A percentile compares a stretch with the other conserved stretches of the same genome.
Evolutionary conservation across 2,113 vertebrate genomes (phyloP).

Genomic region (Nettapus auritus): DNA sequence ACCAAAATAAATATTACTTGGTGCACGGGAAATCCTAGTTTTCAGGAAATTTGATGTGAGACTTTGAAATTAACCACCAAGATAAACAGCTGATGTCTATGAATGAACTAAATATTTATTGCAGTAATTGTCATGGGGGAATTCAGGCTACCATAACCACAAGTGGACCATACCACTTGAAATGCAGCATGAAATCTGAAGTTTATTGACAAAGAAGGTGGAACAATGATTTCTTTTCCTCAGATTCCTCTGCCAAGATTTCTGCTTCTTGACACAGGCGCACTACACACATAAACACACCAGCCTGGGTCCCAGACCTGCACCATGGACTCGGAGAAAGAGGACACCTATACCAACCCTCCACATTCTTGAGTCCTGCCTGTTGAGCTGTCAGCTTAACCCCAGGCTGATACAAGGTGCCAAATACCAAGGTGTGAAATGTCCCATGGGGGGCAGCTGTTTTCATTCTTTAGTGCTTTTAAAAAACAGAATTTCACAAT

Average conservation of each 20-base stretch:
- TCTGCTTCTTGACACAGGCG: background rate
- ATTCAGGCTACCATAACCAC: background rate
- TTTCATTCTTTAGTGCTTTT: background rate
- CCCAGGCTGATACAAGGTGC: background rate
- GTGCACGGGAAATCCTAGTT: background rate
- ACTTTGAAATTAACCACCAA: background rate
- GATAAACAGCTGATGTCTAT: background rate
- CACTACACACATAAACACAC: accelerated
- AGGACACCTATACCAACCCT: accelerated
- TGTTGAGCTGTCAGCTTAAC: background rate
- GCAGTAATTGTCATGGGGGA: background rate
- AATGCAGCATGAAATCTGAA: accelerated
- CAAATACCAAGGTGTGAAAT: accelerated
- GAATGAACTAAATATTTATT: background rate
- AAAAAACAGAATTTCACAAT: background rate
- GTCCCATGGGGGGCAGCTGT: background rate
- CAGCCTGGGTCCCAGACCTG: accelerated
- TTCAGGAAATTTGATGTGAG: conserved; percentile 29
- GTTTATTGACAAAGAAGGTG: background rate
- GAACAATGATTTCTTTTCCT: background rate
- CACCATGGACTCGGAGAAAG: accelerated
- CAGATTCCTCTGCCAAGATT: background rate
- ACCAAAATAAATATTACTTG: conserved; percentile 38
- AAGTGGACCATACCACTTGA: background rate
- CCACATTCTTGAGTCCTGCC: background rate